Percentiles rank a stretch among this genome's conserved stretches.
phyloP scores from a whole-genome alignment of 2,113 vertebrate species.

The Calidris pygmaea region DNA sequence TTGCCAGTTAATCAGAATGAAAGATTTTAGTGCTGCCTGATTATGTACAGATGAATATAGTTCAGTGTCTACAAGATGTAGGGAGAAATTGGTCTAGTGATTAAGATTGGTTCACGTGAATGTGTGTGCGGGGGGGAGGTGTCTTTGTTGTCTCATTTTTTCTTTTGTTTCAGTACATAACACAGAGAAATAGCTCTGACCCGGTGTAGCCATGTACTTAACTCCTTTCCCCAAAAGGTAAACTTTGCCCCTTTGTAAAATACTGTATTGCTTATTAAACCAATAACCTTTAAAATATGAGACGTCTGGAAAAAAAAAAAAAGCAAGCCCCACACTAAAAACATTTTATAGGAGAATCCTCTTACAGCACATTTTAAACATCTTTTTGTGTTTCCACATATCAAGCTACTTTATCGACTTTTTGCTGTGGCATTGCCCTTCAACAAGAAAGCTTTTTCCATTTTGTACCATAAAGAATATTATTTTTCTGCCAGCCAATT shows the following conservation, averaged over 20 bases:
- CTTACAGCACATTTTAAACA: conserved; percentile 63
- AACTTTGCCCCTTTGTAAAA: conserved; percentile 68
- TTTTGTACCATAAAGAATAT: conserved; percentile 96
- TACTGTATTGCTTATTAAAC: conserved; percentile 72
- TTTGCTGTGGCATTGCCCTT: conserved; percentile 83
- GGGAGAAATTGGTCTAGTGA: conserved; percentile 41
- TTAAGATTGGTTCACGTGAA: background rate
- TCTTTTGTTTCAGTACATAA: conserved; percentile 60
- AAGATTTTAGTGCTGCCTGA: conserved; percentile 73
- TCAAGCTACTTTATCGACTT: conserved; percentile 91
- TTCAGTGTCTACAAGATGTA: conserved; percentile 55
- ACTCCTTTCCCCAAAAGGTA: conserved; percentile 64
- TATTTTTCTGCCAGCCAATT: conserved; percentile 99
- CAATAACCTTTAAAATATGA: conserved; percentile 74
- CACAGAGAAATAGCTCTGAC: conserved; percentile 61
- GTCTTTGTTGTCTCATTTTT: conserved; percentile 55
- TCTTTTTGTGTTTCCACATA: conserved; percentile 81
- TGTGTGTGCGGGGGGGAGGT: background rate
- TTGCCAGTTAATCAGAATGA: conserved; percentile 77
- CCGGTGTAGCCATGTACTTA: conserved; percentile 43
- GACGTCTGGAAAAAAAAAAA: background rate
- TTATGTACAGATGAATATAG: conserved; percentile 68
- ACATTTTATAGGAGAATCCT: conserved; percentile 66
- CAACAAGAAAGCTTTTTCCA: conserved; percentile 86
- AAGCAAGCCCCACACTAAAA: conserved; percentile 38